These are phyloP conservation scores for Diplodus puntazzo DNA, from an alignment of 2,797 vertebrate genomes.

Conservation along the genomic window DNA sequence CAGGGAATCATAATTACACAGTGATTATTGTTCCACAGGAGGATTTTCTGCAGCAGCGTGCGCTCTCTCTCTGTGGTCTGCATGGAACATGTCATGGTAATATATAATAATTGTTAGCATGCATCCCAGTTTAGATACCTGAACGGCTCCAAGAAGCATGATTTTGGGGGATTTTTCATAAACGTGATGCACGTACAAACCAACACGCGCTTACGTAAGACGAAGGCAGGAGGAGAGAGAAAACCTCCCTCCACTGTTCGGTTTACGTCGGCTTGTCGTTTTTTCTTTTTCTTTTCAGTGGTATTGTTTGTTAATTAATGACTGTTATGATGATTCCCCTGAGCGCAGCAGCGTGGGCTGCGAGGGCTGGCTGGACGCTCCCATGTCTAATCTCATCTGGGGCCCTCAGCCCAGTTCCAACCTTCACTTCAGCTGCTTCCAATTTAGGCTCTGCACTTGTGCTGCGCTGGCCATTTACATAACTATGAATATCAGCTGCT, in stretches of 20 bases:
- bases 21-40: conserved; percentile 27
- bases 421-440: conserved; percentile 77
- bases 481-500: conserved; percentile 70
- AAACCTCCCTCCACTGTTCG: conserved; percentile 20
- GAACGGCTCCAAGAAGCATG: conserved; percentile 13
- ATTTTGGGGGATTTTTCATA: conserved; percentile 28
- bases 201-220: conserved; percentile 44
- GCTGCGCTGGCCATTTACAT: conserved; percentile 66
- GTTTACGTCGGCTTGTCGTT: conserved; percentile 20
- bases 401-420: conserved; percentile 47
- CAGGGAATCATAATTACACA: too few species aligned
- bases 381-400: conserved; percentile 63
- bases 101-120: conserved; percentile 45
- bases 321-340: conserved; percentile 55
- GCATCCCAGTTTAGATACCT: conserved; percentile 43
- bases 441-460: conserved; percentile 70
- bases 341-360: conserved; percentile 37
- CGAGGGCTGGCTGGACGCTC: conserved; percentile 44
- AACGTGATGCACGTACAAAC: conserved; percentile 30
- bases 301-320: conserved; percentile 65
- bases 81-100: conserved; percentile 44
- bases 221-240: conserved; percentile 7
- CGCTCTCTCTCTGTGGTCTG: conserved; percentile 28
- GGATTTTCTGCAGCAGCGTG: neutral
- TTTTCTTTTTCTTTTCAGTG: conserved; percentile 27